Percentiles rank a stretch among this genome's conserved stretches.
phyloP scores from a whole-genome alignment of 1,140 invertebrate species.

The Telenomus remus region DNA sequence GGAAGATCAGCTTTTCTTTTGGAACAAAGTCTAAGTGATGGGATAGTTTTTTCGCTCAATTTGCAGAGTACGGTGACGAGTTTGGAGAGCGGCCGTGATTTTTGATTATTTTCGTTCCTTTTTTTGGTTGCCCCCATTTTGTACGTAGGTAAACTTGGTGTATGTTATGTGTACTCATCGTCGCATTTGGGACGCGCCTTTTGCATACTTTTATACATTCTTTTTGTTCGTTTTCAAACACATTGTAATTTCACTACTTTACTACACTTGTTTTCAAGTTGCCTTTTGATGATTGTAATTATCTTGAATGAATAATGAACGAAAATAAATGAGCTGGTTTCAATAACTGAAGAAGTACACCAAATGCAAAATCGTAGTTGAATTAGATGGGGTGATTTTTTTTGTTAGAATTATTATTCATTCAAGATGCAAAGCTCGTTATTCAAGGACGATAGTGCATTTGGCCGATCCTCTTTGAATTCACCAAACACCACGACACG shows the following conservation, averaged over 20 bases:
- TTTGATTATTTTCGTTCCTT: constrained; percentile 38
- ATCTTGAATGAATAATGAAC: constrained; percentile 74
- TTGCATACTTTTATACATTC: constrained; percentile 47
- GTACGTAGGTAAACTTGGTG: constrained; percentile 24
- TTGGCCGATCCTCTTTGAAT: constrained; percentile 68
- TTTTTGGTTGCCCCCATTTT: constrained; percentile 22
- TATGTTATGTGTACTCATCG: constrained; percentile 8
- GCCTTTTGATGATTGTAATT: constrained; percentile 38
- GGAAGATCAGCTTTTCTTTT: constrained; percentile 84
- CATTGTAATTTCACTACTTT: constrained; percentile 5
- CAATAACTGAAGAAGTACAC: constrained; percentile 25
- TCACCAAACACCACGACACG: constrained; percentile 26
- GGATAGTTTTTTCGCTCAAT: constrained; percentile 35
- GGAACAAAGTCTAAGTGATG: constrained; percentile 78
- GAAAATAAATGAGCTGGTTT: constrained; percentile 58
- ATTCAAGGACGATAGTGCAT: constrained; percentile 70
- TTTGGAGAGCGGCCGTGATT: constrained; percentile 23
- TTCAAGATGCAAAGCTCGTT: constrained; percentile 62
- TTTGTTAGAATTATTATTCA: constrained; percentile 72
- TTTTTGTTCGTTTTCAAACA: constrained; percentile 26
- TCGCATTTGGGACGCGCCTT: constrained; percentile 9
- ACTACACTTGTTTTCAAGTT: not conserved
- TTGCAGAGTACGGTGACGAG: constrained; percentile 35
- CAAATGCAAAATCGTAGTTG: constrained; percentile 73
- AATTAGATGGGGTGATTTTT: constrained; percentile 47